Base-by-base conservation (phyloP, 2,888 invertebrate species). In the Deilephila elpenor region DNA sequence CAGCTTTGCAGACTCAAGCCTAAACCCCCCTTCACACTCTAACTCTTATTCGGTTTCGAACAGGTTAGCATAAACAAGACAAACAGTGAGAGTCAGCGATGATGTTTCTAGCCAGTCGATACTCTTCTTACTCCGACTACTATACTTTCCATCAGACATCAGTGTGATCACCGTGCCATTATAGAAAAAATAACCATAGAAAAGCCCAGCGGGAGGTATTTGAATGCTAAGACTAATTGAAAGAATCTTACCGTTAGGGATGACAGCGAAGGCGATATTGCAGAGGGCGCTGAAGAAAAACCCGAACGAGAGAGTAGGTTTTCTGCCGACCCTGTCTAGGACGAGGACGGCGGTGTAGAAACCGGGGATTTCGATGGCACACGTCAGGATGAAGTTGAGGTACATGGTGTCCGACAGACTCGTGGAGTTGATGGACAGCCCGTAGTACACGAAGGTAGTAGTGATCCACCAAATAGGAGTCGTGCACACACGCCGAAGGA, bases 381-480 rank as follows among this genome's bases (percentile, higher is more conserved):
- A 91, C 0, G 96, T 96, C 72, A 96, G 84, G 67, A 97, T 96
- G 84, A 82, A 98, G 89, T 97, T 98, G 6, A 97, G 84, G 86
- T 97, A 97, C 87, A 96, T 96, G 82, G 97, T 96, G 32, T 97
- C 97, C 6, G 96, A 96, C 56, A 98, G 91, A 1, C 96, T 95
- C 1, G 97, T 96, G 0, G 97, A 96, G 89, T 97, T 97, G 76
- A 98, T 93, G 20, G 97, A 97, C 29, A 98, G 91, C 0, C 98
- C 98, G 82, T 97, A 97, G 90, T 97, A 98, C 17, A 97, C 96
- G 80, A 98, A 96, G 0, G 97, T 96, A 77, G 97, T 96, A 2
- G 97, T 96, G 71, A 97, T 96, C 97, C 97, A 97, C 92, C 97
- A 97, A 79, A 97, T 95, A 14, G 96, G 97, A 51, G 97, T 97